Conservation (phyloP, 2,113 vertebrate species). For the Lichenostomus cassidix region DNA sequence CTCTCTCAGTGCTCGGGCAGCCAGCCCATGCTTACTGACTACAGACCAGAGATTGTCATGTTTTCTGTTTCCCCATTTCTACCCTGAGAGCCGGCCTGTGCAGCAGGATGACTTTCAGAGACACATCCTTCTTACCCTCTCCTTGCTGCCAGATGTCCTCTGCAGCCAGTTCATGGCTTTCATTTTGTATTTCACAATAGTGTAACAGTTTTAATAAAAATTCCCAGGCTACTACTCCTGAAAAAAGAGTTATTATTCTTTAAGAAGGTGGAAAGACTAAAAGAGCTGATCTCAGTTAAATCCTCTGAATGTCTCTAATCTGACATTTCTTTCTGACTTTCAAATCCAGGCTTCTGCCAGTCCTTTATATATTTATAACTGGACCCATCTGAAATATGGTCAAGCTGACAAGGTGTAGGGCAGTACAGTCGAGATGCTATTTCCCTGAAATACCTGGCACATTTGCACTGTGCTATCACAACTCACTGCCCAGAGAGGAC, state of each 20-base stretch:
- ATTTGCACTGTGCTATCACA: not conserved
- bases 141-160: slow-evolving; percentile 47
- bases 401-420: not conserved
- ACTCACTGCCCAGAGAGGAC: not conserved
- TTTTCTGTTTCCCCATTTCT: slow-evolving; percentile 14
- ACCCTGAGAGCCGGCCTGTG: not conserved
- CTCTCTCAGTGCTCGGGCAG: accelerated
- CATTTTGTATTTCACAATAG: not conserved
- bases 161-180: not conserved
- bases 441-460: not conserved
- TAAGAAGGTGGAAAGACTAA: not conserved
- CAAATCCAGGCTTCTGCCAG: not conserved
- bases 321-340: not conserved
- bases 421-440: accelerated
- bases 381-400: not conserved
- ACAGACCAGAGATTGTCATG: not conserved
- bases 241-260: not conserved
- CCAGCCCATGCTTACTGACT: not conserved
- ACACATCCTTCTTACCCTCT: not conserved
- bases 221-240: not conserved
- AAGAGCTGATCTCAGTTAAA: not conserved
- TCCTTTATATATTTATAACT: not conserved
- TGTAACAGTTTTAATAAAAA: not conserved
- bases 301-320: not conserved
- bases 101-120: not conserved